Conservation (phyloP, 2,888 invertebrate genomes). For the Ceratothoa steindachneri region DNA sequence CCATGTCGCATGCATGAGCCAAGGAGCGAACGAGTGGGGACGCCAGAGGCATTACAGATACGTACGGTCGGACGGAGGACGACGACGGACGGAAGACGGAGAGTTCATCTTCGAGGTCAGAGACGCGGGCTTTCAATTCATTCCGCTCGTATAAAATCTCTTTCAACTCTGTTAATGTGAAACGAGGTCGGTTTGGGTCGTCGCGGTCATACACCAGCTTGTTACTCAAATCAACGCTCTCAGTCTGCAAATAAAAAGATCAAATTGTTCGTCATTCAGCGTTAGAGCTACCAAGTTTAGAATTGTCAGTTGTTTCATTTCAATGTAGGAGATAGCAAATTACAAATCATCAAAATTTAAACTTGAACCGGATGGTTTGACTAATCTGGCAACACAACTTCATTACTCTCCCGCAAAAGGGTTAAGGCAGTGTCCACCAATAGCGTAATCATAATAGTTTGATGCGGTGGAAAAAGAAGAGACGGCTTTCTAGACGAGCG, state of each 20-base stretch:
- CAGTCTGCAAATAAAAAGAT: constrained; percentile 52
- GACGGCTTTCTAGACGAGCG: too few relatives aligned
- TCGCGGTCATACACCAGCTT: constrained; percentile 62
- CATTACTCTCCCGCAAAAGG: too few relatives aligned
- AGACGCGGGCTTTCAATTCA: constrained; percentile 84
- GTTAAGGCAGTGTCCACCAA: too few relatives aligned
- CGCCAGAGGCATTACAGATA: not conserved
- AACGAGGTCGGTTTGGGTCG: constrained; percentile 72
- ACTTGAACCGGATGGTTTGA: too few relatives aligned
- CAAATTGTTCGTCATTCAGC: too few relatives aligned
- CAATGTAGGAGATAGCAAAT: too few relatives aligned
- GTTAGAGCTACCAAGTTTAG: not conserved
- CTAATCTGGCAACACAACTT: too few relatives aligned
- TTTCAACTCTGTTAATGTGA: constrained; percentile 76
- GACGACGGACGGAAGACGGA: constrained; percentile 63
- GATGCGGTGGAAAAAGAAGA: too few relatives aligned
- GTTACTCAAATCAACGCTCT: constrained; percentile 56
- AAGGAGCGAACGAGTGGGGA: not conserved
- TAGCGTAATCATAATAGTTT: too few relatives aligned
- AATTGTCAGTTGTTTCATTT: too few relatives aligned
- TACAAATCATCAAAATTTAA: too few relatives aligned
- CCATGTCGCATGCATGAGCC: not conserved
- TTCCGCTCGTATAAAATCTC: constrained; percentile 87
- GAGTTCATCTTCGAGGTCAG: constrained; percentile 88
- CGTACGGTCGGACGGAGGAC: constrained; percentile 8